These are phyloP conservation scores for Amphipoea oculea DNA, from an alignment of 2,888 invertebrate genomes.

Conservation along the genomic window DNA sequence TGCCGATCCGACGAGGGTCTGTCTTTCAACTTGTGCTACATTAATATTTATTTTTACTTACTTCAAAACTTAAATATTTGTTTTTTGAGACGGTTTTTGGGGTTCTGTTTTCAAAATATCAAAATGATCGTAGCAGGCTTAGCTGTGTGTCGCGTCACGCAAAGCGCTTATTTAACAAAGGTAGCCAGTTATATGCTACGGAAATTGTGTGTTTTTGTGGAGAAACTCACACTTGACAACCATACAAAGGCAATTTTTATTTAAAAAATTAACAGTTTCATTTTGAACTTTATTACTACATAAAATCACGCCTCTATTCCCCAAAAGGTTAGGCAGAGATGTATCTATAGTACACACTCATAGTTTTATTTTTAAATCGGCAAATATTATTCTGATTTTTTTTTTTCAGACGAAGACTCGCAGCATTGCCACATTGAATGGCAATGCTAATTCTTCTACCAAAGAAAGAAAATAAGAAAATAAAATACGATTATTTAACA, in stretches of 20 bases:
- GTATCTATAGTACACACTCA: background rate
- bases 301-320: background rate
- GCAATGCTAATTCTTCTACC: background rate
- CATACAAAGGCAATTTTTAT: background rate
- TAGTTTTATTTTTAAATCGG: background rate
- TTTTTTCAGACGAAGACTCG: background rate
- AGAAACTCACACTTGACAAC: background rate
- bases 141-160: background rate
- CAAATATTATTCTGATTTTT: no score
- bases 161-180: background rate
- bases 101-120: background rate
- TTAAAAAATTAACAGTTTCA: no score
- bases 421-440: background rate
- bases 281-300: background rate
- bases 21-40: slow-evolving; percentile 60
- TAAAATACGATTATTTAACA: background rate
- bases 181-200: background rate
- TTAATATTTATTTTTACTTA: slow-evolving; percentile 71
- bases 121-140: background rate
- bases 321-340: background rate
- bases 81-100: slow-evolving; percentile 18
- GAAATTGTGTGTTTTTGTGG: background rate
- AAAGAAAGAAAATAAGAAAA: background rate
- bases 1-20: slow-evolving; percentile 58
- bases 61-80: slow-evolving; percentile 47